phyloP scores from a whole-genome alignment of 2,888 invertebrate species.

The Cremastobaeus sp. region DNA sequence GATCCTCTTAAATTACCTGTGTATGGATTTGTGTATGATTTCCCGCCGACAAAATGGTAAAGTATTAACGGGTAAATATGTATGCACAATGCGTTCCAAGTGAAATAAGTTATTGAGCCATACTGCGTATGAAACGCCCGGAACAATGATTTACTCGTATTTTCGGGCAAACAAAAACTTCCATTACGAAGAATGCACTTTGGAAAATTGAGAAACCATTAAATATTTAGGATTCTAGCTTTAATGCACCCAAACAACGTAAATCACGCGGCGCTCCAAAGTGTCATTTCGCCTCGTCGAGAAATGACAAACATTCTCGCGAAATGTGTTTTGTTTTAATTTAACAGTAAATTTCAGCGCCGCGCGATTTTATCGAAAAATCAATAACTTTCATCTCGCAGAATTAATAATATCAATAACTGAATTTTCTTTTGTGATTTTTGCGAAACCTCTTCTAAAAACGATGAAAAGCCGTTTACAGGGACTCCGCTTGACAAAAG shows the following conservation, averaged over 20 bases:
- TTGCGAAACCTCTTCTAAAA: background rate
- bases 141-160: conserved; percentile 53
- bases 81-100: conserved; percentile 34
- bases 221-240: conserved; percentile 39
- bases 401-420: background rate
- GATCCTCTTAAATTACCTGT: too few species aligned
- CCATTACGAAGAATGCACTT: conserved; percentile 51
- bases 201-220: conserved; percentile 50
- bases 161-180: conserved; percentile 45
- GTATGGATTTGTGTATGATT: too few species aligned
- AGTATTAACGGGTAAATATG: conserved; percentile 40
- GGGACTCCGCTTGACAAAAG: too few species aligned
- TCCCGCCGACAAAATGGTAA: too few species aligned
- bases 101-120: conserved; percentile 54
- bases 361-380: too few species aligned
- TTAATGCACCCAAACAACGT: conserved; percentile 37
- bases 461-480: background rate
- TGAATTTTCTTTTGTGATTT: background rate
- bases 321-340: too few species aligned
- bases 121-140: conserved; percentile 45
- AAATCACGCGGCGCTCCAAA: conserved; percentile 30
- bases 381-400: conserved; percentile 26
- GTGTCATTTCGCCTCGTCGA: conserved; percentile 30
- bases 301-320: conserved; percentile 19
- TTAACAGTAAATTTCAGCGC: too few species aligned